Evolutionary conservation across 2,797 vertebrate genomes (phyloP).

Genomic region (Acanthurus lineatus): DNA sequence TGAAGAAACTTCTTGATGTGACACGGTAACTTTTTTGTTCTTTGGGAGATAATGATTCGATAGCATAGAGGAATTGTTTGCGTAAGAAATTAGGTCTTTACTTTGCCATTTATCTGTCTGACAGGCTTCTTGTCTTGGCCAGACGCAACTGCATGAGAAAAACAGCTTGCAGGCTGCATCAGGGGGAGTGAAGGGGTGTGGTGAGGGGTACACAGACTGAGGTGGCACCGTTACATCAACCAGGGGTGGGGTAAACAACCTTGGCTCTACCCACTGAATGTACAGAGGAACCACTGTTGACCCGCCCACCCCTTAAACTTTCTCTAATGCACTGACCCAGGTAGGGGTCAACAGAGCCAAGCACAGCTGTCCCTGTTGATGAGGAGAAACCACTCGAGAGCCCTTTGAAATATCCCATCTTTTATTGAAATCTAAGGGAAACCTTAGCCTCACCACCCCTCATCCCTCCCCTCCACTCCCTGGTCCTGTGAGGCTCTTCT

Average conservation of each 20-base stretch:
- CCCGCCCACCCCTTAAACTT: conserved; percentile 59
- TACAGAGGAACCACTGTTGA: conserved; percentile 81
- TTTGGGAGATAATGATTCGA: conserved; percentile 71
- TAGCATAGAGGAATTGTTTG: conserved; percentile 75
- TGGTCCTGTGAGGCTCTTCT: conserved; percentile 60
- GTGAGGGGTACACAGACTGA: conserved; percentile 60
- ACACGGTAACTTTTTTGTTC: conserved; percentile 62
- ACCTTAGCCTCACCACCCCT: conserved; percentile 57
- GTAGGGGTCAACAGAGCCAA: conserved; percentile 76
- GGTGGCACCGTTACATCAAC: conserved; percentile 51
- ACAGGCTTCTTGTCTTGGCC: conserved; percentile 47
- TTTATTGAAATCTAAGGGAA: conserved; percentile 53
- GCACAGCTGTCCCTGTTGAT: conserved; percentile 65
- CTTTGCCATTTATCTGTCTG: conserved; percentile 69
- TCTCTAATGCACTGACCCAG: conserved; percentile 77
- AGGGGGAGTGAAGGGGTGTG: conserved; percentile 40
- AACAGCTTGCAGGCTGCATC: conserved; percentile 70
- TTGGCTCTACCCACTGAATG: conserved; percentile 81
- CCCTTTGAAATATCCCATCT: conserved; percentile 45
- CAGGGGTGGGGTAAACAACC: conserved; percentile 49
- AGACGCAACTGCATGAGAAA: conserved; percentile 74
- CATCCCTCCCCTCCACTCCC: conserved; percentile 45
- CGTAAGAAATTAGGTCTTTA: conserved; percentile 74
- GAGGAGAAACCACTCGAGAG: conserved; percentile 63
- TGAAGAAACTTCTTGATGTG: conserved; percentile 73